phyloP scores from a whole-genome alignment of 2,797 vertebrate genomes.

The Cynopterus sphinx region DNA sequence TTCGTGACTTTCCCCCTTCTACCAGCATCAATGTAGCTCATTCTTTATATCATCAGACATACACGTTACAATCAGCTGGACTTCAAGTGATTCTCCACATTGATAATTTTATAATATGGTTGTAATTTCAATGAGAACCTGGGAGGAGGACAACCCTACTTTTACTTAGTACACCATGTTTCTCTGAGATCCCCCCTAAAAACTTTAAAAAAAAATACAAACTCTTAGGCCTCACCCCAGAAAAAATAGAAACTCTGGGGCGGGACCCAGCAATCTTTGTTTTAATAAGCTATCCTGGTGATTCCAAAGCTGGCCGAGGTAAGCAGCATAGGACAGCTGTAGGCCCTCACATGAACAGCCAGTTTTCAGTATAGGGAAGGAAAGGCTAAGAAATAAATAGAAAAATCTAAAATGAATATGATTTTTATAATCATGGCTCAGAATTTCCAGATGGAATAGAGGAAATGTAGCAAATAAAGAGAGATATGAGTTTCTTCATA shows the following conservation, averaged over 20 bases:
- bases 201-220: background rate
- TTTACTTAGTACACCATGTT: too few relatives aligned
- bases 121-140: too few relatives aligned
- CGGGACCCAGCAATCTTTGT: fast-evolving
- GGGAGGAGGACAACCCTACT: too few relatives aligned
- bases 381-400: background rate
- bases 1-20: too few relatives aligned
- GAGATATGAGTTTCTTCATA: too few relatives aligned
- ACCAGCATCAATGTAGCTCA: too few relatives aligned
- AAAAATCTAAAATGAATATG: background rate
- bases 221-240: background rate
- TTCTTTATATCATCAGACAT: too few relatives aligned
- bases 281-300: background rate
- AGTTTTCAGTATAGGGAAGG: background rate
- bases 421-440: background rate
- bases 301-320: background rate
- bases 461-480: background rate
- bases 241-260: background rate
- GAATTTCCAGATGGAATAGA: background rate
- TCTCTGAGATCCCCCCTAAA: too few relatives aligned
- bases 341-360: background rate
- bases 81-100: too few relatives aligned
- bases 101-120: too few relatives aligned
- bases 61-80: too few relatives aligned
- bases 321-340: background rate